Conservation (phyloP, 2,113 vertebrate species). For the Theristicus caerulescens region DNA sequence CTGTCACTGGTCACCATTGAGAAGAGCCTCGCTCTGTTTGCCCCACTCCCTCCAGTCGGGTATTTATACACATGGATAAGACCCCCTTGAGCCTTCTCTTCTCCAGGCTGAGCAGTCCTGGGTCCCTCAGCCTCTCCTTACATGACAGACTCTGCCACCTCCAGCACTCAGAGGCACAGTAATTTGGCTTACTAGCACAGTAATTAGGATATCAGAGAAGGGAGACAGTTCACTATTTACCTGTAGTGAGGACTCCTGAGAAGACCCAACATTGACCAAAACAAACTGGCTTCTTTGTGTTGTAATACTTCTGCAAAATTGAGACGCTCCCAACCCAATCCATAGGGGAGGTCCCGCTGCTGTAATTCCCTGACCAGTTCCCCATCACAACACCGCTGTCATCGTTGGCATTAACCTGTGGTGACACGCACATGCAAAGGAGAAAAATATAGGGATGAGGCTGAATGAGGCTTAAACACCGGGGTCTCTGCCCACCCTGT, state of each 20-base stretch:
- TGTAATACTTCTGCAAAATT: conserved; percentile 65
- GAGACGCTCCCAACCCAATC: conserved; percentile 64
- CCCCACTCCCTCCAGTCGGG: fast-evolving
- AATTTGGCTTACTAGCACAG: neutral
- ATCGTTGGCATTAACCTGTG: conserved; percentile 65
- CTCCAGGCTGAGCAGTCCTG: neutral
- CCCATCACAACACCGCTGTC: conserved; percentile 48
- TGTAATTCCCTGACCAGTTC: conserved; percentile 66
- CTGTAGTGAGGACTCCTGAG: conserved; percentile 71
- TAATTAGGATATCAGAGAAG: neutral
- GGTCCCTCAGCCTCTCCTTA: neutral
- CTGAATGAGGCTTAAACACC: neutral
- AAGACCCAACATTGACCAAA: conserved; percentile 76
- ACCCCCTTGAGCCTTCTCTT: neutral
- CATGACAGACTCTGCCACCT: neutral
- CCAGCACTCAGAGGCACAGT: fast-evolving
- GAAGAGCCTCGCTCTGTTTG: neutral
- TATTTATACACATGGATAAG: neutral
- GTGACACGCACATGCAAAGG: neutral
- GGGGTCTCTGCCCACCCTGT: neutral
- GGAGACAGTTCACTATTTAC: neutral
- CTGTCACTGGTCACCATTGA: neutral
- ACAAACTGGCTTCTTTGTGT: neutral
- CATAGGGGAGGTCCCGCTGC: neutral
- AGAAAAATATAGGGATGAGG: neutral